Conservation (phyloP, 2,113 vertebrate species). For the Mixornis gularis region DNA sequence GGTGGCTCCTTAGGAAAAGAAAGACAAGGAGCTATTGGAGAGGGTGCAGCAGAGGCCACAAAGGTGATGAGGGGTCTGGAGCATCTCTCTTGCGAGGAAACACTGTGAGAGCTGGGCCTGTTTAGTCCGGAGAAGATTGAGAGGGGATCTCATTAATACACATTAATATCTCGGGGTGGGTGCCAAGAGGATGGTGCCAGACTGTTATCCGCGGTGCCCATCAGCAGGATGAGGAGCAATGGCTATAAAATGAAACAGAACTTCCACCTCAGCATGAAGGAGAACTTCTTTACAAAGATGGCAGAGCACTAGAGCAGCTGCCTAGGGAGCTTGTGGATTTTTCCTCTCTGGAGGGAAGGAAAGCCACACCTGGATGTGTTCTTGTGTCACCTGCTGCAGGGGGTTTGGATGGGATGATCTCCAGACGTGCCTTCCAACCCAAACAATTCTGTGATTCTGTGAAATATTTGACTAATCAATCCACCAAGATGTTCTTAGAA, state of each 20-base stretch:
- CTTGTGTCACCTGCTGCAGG: not conserved
- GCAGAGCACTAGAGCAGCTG: not conserved
- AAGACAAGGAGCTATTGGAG: not conserved
- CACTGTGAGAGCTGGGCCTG: rapidly evolving
- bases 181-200: not conserved
- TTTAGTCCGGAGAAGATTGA: too few species aligned
- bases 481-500: not conserved
- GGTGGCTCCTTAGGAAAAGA: not conserved
- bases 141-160: not conserved
- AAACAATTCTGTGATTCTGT: not conserved
- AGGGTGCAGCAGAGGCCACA: not conserved
- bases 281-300: not conserved
- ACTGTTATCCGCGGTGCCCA: not conserved
- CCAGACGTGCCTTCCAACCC: not conserved
- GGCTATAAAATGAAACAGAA: not conserved
- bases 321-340: rapidly evolving
- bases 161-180: not conserved
- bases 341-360: not conserved
- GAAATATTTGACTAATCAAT: not conserved
- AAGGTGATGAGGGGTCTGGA: not conserved
- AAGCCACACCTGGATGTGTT: not conserved
- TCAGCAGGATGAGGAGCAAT: not conserved
- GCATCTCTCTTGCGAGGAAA: not conserved
- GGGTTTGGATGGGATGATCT: not conserved
- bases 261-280: not conserved